phyloP scores from a whole-genome alignment of 2,797 vertebrate species.

The Naso thynnoides region DNA sequence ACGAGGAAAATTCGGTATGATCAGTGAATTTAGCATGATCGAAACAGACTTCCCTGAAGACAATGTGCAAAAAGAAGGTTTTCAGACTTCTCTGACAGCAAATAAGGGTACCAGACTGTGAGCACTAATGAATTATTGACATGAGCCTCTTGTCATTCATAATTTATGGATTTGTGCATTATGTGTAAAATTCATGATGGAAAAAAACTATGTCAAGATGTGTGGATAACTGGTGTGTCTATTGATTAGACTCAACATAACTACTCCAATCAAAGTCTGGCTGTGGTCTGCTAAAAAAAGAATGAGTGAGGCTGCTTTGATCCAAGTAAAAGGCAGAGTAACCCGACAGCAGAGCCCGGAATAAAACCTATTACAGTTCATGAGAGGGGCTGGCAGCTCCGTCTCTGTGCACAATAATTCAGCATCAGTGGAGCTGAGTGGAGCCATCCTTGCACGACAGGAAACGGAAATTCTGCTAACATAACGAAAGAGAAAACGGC shows the following conservation, averaged over 20 bases:
- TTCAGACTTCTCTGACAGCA: neutral
- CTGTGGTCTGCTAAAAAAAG: neutral
- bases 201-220: conserved; percentile 8
- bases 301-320: neutral
- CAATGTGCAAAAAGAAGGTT: neutral
- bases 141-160: conserved; percentile 35
- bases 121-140: conserved; percentile 67
- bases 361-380: neutral
- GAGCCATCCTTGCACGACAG: neutral
- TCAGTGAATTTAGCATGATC: neutral
- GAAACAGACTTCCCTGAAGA: neutral
- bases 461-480: no score
- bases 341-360: neutral
- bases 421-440: conserved; percentile 3
- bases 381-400: neutral
- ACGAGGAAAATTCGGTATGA: neutral
- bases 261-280: neutral
- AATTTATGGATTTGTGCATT: conserved; percentile 48
- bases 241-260: neutral
- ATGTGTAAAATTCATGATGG: conserved; percentile 28
- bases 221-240: neutral
- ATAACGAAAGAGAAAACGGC: no score
- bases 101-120: conserved; percentile 30
- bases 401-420: conserved; percentile 5
- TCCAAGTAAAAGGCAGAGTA: neutral